Percentiles rank a stretch among this genome's conserved stretches.
These are phyloP conservation scores for Crotalus tigris DNA, from an alignment of 2,113 vertebrate species.

Conservation along the genomic window DNA sequence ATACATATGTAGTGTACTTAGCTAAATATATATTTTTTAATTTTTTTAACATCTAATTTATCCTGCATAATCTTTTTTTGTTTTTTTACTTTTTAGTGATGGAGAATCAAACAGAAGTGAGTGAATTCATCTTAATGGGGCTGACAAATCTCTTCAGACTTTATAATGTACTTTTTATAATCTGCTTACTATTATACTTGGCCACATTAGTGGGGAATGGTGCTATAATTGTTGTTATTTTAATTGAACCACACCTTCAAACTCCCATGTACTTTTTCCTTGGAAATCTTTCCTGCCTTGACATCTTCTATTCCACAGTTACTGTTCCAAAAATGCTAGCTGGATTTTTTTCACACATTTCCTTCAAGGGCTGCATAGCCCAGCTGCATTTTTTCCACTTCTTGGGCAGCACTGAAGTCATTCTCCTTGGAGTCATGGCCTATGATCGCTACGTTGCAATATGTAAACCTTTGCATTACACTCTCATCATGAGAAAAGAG, in stretches of 20 bases:
- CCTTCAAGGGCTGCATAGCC: constrained; percentile 29
- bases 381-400: constrained; percentile 53
- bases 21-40: not conserved
- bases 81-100: not conserved
- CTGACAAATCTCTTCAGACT: not conserved
- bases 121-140: constrained; percentile 34
- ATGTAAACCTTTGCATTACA: constrained; percentile 37
- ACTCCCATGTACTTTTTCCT: constrained; percentile 61
- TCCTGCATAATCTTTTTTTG: not conserved
- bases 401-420: constrained; percentile 42
- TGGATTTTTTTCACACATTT: constrained; percentile 41
- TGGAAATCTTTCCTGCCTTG: constrained; percentile 48
- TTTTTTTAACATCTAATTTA: not conserved
- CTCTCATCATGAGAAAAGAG: constrained; percentile 16
- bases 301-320: constrained; percentile 43
- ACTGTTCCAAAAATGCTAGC: constrained; percentile 49
- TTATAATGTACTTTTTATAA: constrained; percentile 12
- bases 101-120: constrained; percentile 23
- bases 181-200: constrained; percentile 36
- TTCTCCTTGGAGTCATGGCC: constrained; percentile 48
- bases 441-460: not conserved
- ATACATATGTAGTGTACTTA: not conserved
- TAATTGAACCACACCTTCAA: constrained; percentile 44
- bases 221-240: constrained; percentile 30
- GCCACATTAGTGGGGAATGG: constrained; percentile 39